Conservation (phyloP, 1,140 invertebrate genomes). For the Steinernema feltiae region DNA sequence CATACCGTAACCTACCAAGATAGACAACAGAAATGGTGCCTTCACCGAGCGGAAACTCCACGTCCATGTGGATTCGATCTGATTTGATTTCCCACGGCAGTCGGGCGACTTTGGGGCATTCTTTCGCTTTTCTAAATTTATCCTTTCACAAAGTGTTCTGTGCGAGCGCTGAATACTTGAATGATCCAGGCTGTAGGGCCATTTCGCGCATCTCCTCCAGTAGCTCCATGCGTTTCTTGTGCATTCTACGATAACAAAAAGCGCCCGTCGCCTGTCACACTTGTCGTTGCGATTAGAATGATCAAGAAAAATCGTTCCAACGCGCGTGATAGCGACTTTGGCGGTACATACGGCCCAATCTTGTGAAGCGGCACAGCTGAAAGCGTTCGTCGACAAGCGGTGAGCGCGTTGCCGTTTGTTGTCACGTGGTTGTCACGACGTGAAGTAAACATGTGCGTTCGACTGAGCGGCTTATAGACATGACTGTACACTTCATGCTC, state of each 20-base stretch:
- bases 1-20: slow-evolving; percentile 24
- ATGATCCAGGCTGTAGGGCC: neutral
- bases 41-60: slow-evolving; percentile 35
- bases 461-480: neutral
- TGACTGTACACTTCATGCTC: neutral
- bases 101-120: slow-evolving; percentile 19
- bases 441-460: neutral
- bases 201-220: neutral
- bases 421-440: neutral
- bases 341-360: neutral
- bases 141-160: neutral
- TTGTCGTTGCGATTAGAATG: neutral
- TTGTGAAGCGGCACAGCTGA: neutral
- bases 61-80: slow-evolving; percentile 33
- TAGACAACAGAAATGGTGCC: slow-evolving; percentile 36
- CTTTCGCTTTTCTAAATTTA: slow-evolving; percentile 27
- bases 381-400: neutral
- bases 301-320: neutral
- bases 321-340: neutral
- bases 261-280: neutral
- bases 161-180: neutral
- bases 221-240: neutral
- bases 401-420: neutral
- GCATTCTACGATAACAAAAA: neutral
- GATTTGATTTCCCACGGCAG: slow-evolving; percentile 39